These are phyloP conservation scores for Masticophis lateralis DNA, from an alignment of 2,797 vertebrate genomes.

Conservation along the genomic window DNA sequence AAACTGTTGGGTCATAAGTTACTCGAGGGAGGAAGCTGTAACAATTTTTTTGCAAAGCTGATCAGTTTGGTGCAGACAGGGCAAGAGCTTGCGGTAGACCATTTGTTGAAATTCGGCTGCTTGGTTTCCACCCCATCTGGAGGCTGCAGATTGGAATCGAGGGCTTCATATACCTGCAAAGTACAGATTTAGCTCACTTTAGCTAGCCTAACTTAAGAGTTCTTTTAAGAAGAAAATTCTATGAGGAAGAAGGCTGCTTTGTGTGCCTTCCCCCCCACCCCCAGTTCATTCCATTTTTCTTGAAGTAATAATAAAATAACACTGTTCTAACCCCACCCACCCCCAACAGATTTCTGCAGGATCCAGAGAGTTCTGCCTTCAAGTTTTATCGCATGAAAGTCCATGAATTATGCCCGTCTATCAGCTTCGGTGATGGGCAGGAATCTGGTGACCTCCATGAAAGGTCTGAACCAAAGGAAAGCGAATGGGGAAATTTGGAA, in stretches of 20 bases:
- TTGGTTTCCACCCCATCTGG: not conserved
- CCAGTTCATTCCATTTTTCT: not conserved
- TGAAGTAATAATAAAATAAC: not conserved
- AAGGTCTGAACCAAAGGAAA: not conserved
- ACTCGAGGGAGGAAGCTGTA: not conserved
- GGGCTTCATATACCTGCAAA: not conserved
- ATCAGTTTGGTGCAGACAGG: not conserved
- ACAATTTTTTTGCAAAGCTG: not conserved
- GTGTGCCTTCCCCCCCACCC: accelerated
- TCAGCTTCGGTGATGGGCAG: conserved; percentile 51
- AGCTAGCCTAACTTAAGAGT: not conserved
- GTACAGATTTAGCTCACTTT: not conserved
- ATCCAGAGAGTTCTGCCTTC: conserved; percentile 73
- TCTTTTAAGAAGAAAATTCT: not conserved
- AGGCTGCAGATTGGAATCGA: not conserved
- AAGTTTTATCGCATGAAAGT: conserved; percentile 75
- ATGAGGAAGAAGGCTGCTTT: not conserved
- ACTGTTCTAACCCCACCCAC: not conserved
- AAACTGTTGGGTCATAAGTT: not conserved
- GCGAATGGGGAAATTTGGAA: not conserved
- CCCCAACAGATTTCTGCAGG: conserved; percentile 73
- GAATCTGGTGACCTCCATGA: not conserved
- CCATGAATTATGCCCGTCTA: conserved; percentile 68
- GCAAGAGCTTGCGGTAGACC: not conserved
- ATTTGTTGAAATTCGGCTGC: not conserved